These are phyloP conservation scores for Plotosus lineatus DNA, from an alignment of 2,113 vertebrate species.

Conservation along the genomic window DNA sequence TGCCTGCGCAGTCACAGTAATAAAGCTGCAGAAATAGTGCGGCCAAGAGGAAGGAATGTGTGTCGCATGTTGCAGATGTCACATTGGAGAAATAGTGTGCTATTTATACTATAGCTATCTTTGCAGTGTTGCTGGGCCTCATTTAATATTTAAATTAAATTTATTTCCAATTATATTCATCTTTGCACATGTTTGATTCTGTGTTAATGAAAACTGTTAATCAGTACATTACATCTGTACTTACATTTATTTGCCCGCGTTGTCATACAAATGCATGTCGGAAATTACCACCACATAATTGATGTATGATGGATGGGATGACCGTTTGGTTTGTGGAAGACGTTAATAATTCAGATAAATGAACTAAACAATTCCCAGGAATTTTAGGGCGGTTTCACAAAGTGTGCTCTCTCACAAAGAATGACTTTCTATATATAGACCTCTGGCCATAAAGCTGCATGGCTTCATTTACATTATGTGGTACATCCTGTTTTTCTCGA, in stretches of 20 bases:
- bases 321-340: neutral
- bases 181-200: too few species aligned
- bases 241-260: neutral
- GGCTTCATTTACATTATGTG: slow-evolving; percentile 28
- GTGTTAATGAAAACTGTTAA: too few species aligned
- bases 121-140: too few species aligned
- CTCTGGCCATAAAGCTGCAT: neutral
- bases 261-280: neutral
- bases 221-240: neutral
- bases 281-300: neutral
- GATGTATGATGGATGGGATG: neutral
- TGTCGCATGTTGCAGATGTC: too few species aligned
- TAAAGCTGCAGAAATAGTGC: too few species aligned
- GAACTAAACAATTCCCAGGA: neutral
- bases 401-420: neutral
- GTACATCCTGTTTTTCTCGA: slow-evolving; percentile 41
- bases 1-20: too few species aligned
- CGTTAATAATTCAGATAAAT: neutral
- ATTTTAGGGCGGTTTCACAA: neutral
- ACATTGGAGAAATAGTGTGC: too few species aligned
- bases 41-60: too few species aligned
- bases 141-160: too few species aligned
- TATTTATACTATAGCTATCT: too few species aligned
- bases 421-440: slow-evolving; percentile 8
- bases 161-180: too few species aligned